Conservation (phyloP, 2,888 invertebrate species). For the Achlya flavicornis region DNA sequence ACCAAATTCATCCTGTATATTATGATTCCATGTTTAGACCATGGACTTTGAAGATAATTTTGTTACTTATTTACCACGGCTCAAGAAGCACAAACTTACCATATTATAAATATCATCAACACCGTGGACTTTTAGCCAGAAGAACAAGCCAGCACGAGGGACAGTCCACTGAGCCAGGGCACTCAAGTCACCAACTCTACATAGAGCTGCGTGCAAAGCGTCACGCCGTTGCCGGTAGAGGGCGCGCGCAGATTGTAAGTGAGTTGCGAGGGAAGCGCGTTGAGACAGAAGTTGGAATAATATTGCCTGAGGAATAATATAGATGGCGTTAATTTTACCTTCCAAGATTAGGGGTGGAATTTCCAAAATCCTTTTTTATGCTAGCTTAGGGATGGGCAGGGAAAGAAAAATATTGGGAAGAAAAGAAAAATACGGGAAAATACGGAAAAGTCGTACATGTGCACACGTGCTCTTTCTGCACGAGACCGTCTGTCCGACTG, state of each 20-base stretch:
- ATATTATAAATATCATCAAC: slow-evolving; percentile 89
- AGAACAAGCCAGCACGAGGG: slow-evolving; percentile 90
- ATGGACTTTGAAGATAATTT: no score
- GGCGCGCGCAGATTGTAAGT: slow-evolving; percentile 82
- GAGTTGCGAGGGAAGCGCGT: slow-evolving; percentile 83
- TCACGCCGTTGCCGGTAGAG: slow-evolving; percentile 87
- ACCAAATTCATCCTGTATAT: not conserved
- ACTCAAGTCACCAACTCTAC: slow-evolving; percentile 54
- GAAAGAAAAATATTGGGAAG: no score
- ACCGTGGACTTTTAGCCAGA: slow-evolving; percentile 88
- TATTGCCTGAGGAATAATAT: slow-evolving; percentile 46
- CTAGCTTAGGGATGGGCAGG: no score
- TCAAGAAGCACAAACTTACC: slow-evolving; percentile 76
- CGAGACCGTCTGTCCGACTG: no score
- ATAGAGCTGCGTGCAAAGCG: slow-evolving; percentile 80
- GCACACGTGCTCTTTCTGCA: no score
- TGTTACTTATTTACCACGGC: no score
- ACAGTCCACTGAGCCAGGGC: slow-evolving; percentile 86
- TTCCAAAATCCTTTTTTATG: no score
- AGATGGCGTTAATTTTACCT: not conserved
- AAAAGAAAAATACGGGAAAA: no score
- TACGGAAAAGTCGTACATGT: no score
- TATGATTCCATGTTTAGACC: no score
- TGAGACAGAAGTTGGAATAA: slow-evolving; percentile 47
- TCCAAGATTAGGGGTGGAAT: no score